Conservation (phyloP, 2,888 invertebrate species). For the Melieria omissa region DNA sequence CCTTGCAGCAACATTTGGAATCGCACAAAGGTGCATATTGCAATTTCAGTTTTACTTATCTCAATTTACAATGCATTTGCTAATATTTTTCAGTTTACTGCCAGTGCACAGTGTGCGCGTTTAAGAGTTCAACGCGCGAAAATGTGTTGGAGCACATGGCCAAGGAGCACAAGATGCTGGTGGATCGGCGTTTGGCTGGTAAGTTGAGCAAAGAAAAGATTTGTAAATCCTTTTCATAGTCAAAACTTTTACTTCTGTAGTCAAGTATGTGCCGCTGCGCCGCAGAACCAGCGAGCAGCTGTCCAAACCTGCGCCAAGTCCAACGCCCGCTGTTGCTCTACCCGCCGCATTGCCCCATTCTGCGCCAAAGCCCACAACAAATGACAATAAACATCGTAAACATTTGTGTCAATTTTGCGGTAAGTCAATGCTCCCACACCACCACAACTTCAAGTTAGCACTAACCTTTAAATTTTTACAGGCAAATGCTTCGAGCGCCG, state of each 20-base stretch:
- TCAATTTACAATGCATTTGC: background rate
- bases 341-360: background rate
- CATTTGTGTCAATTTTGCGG: slow-evolving; percentile 41
- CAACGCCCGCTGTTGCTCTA: too few species aligned
- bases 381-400: slow-evolving; percentile 20
- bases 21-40: slow-evolving; percentile 34
- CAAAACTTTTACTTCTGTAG: background rate
- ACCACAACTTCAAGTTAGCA: background rate
- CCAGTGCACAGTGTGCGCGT: slow-evolving; percentile 28
- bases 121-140: slow-evolving; percentile 29
- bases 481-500: slow-evolving; percentile 35
- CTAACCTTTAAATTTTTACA: slow-evolving; percentile 5
- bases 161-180: slow-evolving; percentile 35
- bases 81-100: slow-evolving; percentile 18
- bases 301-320: background rate
- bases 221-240: background rate
- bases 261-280: slow-evolving; percentile 25
- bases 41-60: background rate
- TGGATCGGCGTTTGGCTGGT: slow-evolving; percentile 36
- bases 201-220: background rate
- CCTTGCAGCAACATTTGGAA: slow-evolving; percentile 37
- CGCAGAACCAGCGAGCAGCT: slow-evolving; percentile 9
- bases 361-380: background rate
- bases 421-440: background rate
- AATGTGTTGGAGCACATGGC: slow-evolving; percentile 38